Conservation (phyloP, 2,888 invertebrate genomes). For the Tetranychus truncatus region DNA sequence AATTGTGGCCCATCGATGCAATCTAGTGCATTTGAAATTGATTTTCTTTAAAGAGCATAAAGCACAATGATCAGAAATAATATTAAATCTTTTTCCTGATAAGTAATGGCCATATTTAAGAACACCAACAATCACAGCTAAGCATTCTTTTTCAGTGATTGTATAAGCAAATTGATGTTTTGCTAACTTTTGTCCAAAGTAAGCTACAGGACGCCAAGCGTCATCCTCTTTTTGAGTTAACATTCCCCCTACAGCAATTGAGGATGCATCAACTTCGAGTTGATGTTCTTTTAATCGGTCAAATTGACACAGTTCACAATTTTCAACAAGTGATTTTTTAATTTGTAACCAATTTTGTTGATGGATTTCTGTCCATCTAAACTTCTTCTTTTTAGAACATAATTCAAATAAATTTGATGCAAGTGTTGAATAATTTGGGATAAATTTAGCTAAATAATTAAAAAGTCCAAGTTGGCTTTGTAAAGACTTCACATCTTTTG, state of each 20-base stretch:
- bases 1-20: neutral
- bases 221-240: neutral
- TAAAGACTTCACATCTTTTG: neutral
- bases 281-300: neutral
- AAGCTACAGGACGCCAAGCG: neutral
- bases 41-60: neutral
- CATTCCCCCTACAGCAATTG: neutral
- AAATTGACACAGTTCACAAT: neutral
- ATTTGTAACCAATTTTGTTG: neutral
- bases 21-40: neutral
- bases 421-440: neutral
- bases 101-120: neutral
- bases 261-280: neutral
- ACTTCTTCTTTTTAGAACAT: neutral
- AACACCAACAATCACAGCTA: neutral
- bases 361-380: neutral
- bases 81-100: neutral
- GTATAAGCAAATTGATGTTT: neutral
- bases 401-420: neutral
- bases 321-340: neutral
- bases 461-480: neutral
- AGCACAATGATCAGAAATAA: constrained; percentile 8
- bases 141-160: neutral
- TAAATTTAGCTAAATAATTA: neutral
- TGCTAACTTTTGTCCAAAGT: neutral